phyloP scores from a whole-genome alignment of 2,113 vertebrate genomes.

The Onychorhynchus coronatus region DNA sequence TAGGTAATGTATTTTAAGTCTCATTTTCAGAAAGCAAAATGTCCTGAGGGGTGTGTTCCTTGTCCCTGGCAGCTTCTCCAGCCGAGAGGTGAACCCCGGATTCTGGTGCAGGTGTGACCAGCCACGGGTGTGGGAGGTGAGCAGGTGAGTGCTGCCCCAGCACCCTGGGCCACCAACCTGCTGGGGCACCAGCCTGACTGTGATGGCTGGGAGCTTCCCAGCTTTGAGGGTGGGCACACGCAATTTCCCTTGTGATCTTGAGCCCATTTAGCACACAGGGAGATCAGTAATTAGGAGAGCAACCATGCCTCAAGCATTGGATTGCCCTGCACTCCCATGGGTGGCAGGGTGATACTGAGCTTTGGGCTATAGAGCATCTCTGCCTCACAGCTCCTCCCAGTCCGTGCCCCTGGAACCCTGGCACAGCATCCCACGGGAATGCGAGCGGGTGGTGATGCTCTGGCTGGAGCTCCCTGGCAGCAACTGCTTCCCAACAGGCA shows the following conservation, averaged over 20 bases:
- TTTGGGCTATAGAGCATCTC: neutral
- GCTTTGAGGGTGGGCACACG: accelerated
- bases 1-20: neutral
- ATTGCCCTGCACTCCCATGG: no score
- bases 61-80: no score
- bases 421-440: neutral
- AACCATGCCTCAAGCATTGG: accelerated
- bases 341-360: neutral
- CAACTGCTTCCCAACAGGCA: accelerated
- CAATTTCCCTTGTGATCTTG: neutral
- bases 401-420: neutral
- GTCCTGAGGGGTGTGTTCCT: no score
- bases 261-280: accelerated
- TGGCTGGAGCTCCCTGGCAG: neutral
- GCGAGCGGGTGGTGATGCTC: accelerated
- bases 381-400: neutral
- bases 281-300: neutral
- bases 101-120: accelerated
- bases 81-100: accelerated
- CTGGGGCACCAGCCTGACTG: neutral
- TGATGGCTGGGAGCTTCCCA: neutral
- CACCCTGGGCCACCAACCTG: neutral
- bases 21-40: neutral
- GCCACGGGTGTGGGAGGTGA: accelerated
- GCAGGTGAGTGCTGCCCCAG: neutral